Evolutionary conservation across 2,888 invertebrate genomes (phyloP).

Genomic region (Drosophila robusta): DNA sequence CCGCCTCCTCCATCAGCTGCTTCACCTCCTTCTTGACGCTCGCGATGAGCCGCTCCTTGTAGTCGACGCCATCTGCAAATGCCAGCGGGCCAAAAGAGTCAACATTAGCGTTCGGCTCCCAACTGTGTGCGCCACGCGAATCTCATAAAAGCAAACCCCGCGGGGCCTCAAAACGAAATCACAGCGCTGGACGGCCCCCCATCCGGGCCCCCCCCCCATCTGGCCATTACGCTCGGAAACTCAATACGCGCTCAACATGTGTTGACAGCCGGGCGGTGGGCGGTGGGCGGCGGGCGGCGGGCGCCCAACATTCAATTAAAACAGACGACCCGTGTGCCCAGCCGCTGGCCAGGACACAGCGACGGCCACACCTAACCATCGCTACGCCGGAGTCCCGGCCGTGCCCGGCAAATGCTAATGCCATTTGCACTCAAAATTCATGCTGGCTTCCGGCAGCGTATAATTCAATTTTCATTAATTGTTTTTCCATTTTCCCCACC

Average conservation of each 20-base stretch:
- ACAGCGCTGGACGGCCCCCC: conserved; percentile 39
- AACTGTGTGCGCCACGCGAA: conserved; percentile 48
- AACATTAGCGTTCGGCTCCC: conserved; percentile 40
- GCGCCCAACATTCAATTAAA: conserved; percentile 44
- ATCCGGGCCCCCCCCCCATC: conserved; percentile 11
- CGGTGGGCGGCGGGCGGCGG: neutral
- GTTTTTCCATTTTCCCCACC: conserved; percentile 55
- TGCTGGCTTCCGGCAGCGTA: conserved; percentile 66
- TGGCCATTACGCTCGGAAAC: conserved; percentile 54
- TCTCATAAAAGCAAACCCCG: conserved; percentile 64
- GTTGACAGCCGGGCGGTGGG: conserved; percentile 35
- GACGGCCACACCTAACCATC: conserved; percentile 7
- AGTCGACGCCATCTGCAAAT: conserved; percentile 85
- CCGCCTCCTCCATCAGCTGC: conserved; percentile 98
- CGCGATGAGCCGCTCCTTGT: conserved; percentile 91
- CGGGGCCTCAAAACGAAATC: conserved; percentile 63
- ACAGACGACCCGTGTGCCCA: conserved; percentile 28
- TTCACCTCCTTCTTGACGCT: conserved; percentile 97
- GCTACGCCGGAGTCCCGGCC: no score
- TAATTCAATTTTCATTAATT: conserved; percentile 78
- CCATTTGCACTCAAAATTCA: conserved; percentile 76
- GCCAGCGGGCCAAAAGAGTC: conserved; percentile 33
- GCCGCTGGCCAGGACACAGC: conserved; percentile 17
- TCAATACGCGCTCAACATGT: conserved; percentile 72
- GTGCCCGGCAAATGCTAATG: conserved; percentile 61